Base-by-base conservation (phyloP, 2,797 vertebrate genomes). In the Synanceia verrucosa region DNA sequence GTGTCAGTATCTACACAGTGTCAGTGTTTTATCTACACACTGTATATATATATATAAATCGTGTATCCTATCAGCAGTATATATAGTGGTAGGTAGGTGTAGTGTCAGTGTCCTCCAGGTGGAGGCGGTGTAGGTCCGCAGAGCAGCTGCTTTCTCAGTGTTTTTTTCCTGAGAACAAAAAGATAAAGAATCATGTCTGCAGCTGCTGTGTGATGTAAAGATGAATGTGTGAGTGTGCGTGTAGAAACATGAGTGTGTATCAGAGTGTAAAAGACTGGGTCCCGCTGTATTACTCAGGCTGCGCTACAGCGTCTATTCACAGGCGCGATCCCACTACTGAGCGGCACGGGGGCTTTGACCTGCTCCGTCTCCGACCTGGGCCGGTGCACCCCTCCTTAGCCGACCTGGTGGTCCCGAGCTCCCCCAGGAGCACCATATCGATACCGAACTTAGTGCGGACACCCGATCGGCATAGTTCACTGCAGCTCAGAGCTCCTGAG, bases 351-450 rank as follows among this genome's bases (percentile, higher is more conserved):
- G 91, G 87, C 43, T 92, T 93, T 92, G 89, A 78, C 91, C 90
- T 92, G 91, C 90, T 93, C 83, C 86, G 88, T 92, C 48, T 78
- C 87, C 90, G 89, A 73, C 91, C 91, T 92, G 82, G 89, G 87
- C 75, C 90, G 78, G 73, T 91, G 65, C 85, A 86, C 90, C 88
- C 86, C 83, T 91, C 81, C 65, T 91, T 87, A 81, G 89, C 1
- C 68, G 76, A 90, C 89, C 89, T 92, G 73, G 81, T 86, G 81
- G 68, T 65, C 86, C 87, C 71, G 79, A 14, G 89, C 90, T 91
- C 83, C 86, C 89, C 85, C 73, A 69, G 83, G 77, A 86, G 62
- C 80, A 88, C 88, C 89, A 90, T 89, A 87, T 87, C 79, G 89
- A 90, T 88, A 56, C 87, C 85, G 79, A 86, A 23, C 79, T 88